A percentile compares a stretch with the other conserved stretches of the same genome.
phyloP scores from a whole-genome alignment of 2,113 vertebrate species.

The Toxotes chatareus region DNA sequence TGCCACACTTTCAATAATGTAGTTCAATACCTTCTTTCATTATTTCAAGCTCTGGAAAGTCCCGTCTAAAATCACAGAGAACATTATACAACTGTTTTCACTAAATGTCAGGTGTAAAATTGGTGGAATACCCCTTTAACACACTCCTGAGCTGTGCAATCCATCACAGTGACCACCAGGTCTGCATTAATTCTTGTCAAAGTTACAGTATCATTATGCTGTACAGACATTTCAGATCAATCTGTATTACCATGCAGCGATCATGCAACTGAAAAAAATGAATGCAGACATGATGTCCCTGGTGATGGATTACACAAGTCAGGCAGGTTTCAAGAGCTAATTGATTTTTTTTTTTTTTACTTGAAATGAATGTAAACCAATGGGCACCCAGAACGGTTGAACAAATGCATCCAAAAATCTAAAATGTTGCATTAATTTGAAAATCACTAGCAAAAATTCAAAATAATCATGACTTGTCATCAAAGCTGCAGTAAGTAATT shows the following conservation, averaged over 20 bases:
- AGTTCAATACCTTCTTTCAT: neutral
- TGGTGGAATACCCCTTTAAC: neutral
- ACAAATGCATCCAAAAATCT: neutral
- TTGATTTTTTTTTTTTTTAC: neutral
- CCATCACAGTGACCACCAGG: slow-evolving; percentile 15
- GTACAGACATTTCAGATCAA: slow-evolving; percentile 10
- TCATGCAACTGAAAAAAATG: slow-evolving; percentile 22
- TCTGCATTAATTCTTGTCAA: neutral
- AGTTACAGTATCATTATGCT: neutral
- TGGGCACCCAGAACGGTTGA: neutral
- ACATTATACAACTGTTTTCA: too few relatives aligned
- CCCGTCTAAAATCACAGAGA: neutral
- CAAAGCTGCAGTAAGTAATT: too few relatives aligned
- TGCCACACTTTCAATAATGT: neutral
- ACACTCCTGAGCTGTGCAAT: slow-evolving; percentile 1
- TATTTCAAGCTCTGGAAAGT: neutral
- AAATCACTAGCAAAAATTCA: neutral
- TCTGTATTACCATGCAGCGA: slow-evolving; percentile 6
- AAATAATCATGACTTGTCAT: neutral
- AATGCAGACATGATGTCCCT: slow-evolving; percentile 17
- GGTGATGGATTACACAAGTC: slow-evolving; percentile 26
- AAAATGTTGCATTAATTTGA: neutral
- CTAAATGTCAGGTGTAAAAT: too few relatives aligned
- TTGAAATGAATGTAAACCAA: neutral
- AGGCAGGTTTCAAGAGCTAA: slow-evolving; percentile 8